Evolutionary conservation across 2,888 invertebrate genomes (phyloP), one percentile per base, ranked within the genome.

Genomic region (Aspidiotus rigidus): DNA sequence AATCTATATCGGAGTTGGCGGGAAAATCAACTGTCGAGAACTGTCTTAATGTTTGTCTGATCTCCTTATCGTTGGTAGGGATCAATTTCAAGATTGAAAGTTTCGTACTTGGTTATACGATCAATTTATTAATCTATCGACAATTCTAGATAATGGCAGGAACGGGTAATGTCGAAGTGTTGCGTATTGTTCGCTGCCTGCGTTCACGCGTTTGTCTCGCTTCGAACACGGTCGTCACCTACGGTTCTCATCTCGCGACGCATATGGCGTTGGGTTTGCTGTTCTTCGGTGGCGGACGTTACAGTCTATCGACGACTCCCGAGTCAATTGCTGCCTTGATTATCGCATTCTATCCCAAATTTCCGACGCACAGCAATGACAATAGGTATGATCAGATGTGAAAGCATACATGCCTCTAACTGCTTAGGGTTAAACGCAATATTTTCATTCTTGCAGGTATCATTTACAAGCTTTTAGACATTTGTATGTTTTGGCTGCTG

Each of bases 391-490:
- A 13, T 44, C 15, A 54, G 7, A 10, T 71, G 28, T 41, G 41
- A 54, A 54, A n/a, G 41, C 11, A 41, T 15, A 53, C n/a, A 17
- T 10, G 39, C 13, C 9, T 11, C 39, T 56, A n/a, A 44, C 39
- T 57, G 16, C 28, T 13, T 15, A 11, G 10, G 55, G 16, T 39
- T 5, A 28, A 28, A 28, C 28, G 28, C 28, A 28, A 28, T 28
- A 28, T 28, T 28, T 28, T 28, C 5, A 28, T 28, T 28, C 28
- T 77, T 78, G 11, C 76, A 93, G 94, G 73, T 96, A 96, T 77
- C 98, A 99, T 78, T 81, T 99, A 69, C 98, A 99, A 83, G 97
- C 98, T 0, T 88, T 99, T 76, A 83, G 98, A 1, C 98, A 99
- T 79, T 81, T 99, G 28, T 99, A 98, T 78, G 95, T 96, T 0